Conservation (phyloP, 2,888 invertebrate species). For the Protodeltote pygarga region DNA sequence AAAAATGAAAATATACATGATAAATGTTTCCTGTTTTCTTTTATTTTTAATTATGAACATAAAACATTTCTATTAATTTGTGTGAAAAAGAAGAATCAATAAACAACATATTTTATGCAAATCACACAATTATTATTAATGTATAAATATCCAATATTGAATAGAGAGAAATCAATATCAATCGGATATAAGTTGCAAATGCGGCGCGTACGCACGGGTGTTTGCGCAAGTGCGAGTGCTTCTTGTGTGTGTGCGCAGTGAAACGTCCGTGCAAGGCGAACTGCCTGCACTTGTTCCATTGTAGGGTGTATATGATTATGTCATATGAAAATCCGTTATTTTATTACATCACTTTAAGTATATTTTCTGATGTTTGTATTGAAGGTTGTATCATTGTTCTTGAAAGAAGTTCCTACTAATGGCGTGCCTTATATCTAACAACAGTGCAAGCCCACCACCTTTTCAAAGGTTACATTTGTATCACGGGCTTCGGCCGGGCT, state of each 20-base stretch:
- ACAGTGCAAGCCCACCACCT: too few relatives aligned
- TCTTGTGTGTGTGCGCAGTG: constrained; percentile 50
- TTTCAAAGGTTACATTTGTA: too few relatives aligned
- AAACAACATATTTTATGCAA: constrained; percentile 12
- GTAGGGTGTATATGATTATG: constrained; percentile 53
- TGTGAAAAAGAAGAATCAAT: neutral
- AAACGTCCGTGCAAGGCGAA: constrained; percentile 78
- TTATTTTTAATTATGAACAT: too few relatives aligned
- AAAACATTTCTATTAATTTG: neutral
- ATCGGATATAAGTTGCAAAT: constrained; percentile 41
- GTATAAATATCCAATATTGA: constrained; percentile 35
- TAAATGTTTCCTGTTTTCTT: too few relatives aligned
- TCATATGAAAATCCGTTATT: neutral
- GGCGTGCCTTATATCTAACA: too few relatives aligned
- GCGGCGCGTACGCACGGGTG: constrained; percentile 17
- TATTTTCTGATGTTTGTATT: too few relatives aligned
- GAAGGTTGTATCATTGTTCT: too few relatives aligned
- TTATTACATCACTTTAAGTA: too few relatives aligned
- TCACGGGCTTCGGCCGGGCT: too few relatives aligned
- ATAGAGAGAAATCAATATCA: constrained; percentile 49
- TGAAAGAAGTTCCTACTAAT: too few relatives aligned
- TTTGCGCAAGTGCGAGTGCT: constrained; percentile 3
- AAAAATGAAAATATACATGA: too few relatives aligned
- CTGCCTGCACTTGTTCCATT: constrained; percentile 67
- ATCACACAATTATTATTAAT: constrained; percentile 28